Percentiles rank a stretch among this genome's conserved stretches.
Conservation (phyloP, 2,113 vertebrate species). For the Promerops cafer region DNA sequence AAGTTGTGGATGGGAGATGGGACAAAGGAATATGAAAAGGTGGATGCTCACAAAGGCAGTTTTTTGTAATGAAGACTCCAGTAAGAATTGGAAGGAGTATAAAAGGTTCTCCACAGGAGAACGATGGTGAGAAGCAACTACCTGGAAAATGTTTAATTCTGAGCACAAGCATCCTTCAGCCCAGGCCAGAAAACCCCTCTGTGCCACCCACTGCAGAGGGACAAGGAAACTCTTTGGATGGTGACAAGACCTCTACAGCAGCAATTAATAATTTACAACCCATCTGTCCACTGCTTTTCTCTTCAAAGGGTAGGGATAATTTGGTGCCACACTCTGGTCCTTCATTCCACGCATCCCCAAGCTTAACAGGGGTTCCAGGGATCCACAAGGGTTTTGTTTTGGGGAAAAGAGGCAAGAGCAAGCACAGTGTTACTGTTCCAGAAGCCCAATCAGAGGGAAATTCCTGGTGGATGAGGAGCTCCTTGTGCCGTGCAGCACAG, state of each 20-base stretch:
- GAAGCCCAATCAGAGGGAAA: background rate
- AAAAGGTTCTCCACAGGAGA: background rate
- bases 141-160: background rate
- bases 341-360: rapidly evolving
- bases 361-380: background rate
- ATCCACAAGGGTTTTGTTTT: background rate
- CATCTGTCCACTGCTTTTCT: background rate
- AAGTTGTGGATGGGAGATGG: background rate
- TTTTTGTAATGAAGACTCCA: background rate
- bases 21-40: background rate
- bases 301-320: background rate
- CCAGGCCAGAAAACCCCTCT: background rate
- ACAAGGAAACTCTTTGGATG: background rate
- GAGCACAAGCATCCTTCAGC: background rate
- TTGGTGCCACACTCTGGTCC: background rate
- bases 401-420: background rate
- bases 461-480: background rate
- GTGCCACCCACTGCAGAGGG: background rate
- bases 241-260: background rate
- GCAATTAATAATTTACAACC: background rate
- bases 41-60: background rate
- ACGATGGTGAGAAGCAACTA: rapidly evolving
- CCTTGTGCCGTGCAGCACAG: background rate
- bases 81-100: background rate
- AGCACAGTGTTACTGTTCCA: background rate